Conservation (phyloP, 1,140 invertebrate genomes). For the Lasaia peninsularis region DNA sequence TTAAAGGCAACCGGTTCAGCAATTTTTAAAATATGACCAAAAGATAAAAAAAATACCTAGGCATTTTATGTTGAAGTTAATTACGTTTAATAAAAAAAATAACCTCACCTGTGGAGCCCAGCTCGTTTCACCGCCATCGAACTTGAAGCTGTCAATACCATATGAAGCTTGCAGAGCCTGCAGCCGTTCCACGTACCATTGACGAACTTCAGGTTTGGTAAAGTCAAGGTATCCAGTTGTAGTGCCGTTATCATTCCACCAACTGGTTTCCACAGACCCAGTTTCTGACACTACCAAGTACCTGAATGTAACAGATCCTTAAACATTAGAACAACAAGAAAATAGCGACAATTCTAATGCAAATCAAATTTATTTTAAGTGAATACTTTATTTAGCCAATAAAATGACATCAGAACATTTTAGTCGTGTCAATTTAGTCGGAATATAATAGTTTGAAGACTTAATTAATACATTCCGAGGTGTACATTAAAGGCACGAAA, state of each 20-base stretch:
- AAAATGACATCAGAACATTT: no score
- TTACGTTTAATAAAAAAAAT: neutral
- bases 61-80: no score
- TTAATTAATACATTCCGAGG: no score
- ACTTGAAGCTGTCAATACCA: slow-evolving; percentile 90
- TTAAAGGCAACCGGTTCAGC: no score
- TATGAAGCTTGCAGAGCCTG: slow-evolving; percentile 73
- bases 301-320: slow-evolving; percentile 26
- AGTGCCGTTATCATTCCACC: slow-evolving; percentile 86
- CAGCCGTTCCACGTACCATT: slow-evolving; percentile 84
- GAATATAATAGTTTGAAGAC: no score
- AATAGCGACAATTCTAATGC: neutral
- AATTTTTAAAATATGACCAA: no score
- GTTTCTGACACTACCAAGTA: slow-evolving; percentile 78
- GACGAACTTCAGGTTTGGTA: slow-evolving; percentile 81
- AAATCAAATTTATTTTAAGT: no score
- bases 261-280: slow-evolving; percentile 78
- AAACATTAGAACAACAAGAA: neutral
- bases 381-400: no score
- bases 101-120: slow-evolving; percentile 72
- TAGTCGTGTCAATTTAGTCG: no score
- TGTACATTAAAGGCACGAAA: no score
- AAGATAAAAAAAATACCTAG: no score
- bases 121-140: slow-evolving; percentile 88
- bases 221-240: slow-evolving; percentile 82